Evolutionary conservation across 2,888 invertebrate genomes (phyloP), one percentile per base, ranked within the genome.

Genomic region (Hyppa rectilinea): DNA sequence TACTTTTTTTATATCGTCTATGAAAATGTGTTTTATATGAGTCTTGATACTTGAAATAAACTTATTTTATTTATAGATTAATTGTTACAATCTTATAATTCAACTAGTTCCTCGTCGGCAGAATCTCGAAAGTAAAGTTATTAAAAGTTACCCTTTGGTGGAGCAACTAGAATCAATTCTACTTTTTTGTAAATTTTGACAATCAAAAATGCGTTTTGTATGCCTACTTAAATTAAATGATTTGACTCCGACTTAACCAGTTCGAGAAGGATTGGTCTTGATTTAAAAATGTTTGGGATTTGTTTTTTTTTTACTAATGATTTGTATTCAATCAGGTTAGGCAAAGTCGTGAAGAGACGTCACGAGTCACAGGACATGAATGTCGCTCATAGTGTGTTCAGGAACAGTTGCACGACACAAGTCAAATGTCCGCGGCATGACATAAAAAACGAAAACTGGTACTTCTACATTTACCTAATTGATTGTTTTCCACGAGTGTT

Each of bases 321-420:
- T 64, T 70, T 49, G 59, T 40, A 70, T 70, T 40, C 71, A 17
- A 6, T 2, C 5, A 5, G 20, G 14, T 26, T 6, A 2, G 38
- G 2, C 4, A 3, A 34, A 70, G 9, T 60, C 49, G 60, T 71
- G 69, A 71, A n/a, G 20, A 17, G 1, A 5, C 4, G 20, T 29
- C 59, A 59, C 47, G 59, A 59, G 29, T 49, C 17, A 6, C 31
- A 49, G 9, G 26, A 60, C n/a, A 31, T 14, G 17, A 20, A 58
- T 20, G 12, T 49, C 26, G 17, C 38, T 12, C 4, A 38, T 6
- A 36, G 4, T 47, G 23, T 17, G 40, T 59, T 69, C 29, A 47
- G n/a, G 36, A 14, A 23, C 3, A 9, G 6, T 14, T 45, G 23
- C 43, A 36, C 14, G 29, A 53, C 68, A 36, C 14, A 23, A 29